Conservation (phyloP, 2,113 vertebrate genomes). For the Pseudolaguvia tuberculata region DNA sequence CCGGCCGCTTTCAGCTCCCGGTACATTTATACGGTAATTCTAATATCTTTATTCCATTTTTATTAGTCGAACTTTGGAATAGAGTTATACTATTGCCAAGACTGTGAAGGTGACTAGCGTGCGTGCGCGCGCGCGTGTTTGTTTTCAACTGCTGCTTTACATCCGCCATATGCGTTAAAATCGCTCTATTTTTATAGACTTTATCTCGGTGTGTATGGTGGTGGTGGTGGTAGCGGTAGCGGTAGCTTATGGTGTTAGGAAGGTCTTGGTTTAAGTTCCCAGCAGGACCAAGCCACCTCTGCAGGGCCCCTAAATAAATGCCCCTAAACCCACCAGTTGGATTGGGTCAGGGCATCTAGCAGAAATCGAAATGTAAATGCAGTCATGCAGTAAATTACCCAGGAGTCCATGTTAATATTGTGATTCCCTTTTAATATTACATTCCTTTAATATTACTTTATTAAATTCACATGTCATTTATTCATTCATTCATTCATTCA, state of each 20-base stretch:
- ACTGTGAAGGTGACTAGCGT: slow-evolving; percentile 21
- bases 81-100: background rate
- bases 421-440: background rate
- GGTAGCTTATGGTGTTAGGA: too few species aligned
- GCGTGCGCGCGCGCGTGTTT: background rate
- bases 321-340: too few species aligned
- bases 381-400: too few species aligned
- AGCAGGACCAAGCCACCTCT: too few species aligned
- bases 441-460: background rate
- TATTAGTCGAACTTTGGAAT: background rate
- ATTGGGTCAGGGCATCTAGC: too few species aligned
- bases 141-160: background rate
- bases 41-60: too few species aligned
- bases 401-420: too few species aligned
- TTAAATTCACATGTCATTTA: background rate
- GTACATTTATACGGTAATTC: slow-evolving; percentile 9
- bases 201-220: background rate
- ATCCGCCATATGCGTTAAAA: background rate
- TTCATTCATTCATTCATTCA: too few species aligned
- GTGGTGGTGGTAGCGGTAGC: too few species aligned
- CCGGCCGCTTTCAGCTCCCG: background rate
- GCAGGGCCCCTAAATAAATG: too few species aligned
- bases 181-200: background rate
- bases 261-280: too few species aligned
- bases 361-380: too few species aligned